Evolutionary conservation across 37 sponge, comb jelly and placozoan genomes (phyloP).

Genomic region (Dysidea cf. avara): DNA sequence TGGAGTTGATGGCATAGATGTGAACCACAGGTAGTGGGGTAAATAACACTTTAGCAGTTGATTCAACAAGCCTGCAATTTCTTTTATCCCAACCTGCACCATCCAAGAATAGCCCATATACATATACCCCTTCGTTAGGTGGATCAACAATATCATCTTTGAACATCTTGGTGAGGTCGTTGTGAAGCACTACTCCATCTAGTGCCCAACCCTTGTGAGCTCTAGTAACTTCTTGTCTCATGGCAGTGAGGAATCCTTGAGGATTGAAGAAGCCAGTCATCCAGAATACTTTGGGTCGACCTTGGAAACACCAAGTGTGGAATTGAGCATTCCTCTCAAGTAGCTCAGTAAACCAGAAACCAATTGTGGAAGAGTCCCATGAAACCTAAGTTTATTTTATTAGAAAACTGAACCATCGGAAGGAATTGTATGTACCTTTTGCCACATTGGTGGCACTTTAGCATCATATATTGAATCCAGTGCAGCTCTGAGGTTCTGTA

Average conservation of each 20-base stretch:
- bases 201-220: slow-evolving; percentile 99
- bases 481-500: slow-evolving; percentile 85
- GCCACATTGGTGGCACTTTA: slow-evolving; percentile 87
- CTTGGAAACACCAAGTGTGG: slow-evolving; percentile 89
- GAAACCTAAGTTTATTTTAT: slow-evolving; percentile 55
- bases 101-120: slow-evolving; percentile 94
- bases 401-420: neutral
- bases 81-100: slow-evolving; percentile 98
- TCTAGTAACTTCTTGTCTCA: slow-evolving; percentile 96
- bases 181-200: slow-evolving; percentile 93
- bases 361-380: slow-evolving; percentile 98
- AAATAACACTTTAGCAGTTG: slow-evolving; percentile 93
- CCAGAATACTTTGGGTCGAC: slow-evolving; percentile 94
- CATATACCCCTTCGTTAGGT: slow-evolving; percentile 96
- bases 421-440: slow-evolving; percentile 55
- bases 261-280: slow-evolving; percentile 99
- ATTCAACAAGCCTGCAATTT: slow-evolving; percentile 74
- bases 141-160: slow-evolving; percentile 89
- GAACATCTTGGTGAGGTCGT: slow-evolving; percentile 87
- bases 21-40: slow-evolving; percentile 87
- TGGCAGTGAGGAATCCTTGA: slow-evolving; percentile 99
- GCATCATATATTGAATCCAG: slow-evolving; percentile 99
- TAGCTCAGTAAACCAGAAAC: slow-evolving; percentile 99
- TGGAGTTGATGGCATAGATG: slow-evolving; percentile 90
- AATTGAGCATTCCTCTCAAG: slow-evolving; percentile 97